A percentile compares a stretch with the other conserved stretches of the same genome.
Conservation (phyloP, 2,888 invertebrate genomes). For the Rotaria socialis region DNA sequence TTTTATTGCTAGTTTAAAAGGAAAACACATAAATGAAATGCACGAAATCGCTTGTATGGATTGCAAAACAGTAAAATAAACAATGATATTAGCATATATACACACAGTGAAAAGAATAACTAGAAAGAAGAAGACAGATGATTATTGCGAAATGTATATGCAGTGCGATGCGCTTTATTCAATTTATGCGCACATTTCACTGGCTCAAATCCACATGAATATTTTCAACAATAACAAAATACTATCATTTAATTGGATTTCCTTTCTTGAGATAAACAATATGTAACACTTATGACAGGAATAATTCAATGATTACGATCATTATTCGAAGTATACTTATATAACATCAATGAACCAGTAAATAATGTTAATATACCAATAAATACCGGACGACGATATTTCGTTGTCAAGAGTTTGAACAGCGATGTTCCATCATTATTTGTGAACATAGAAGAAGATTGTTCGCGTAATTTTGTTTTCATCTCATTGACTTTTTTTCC, state of each 20-base stretch:
- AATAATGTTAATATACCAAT: background rate
- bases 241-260: background rate
- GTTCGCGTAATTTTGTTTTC: background rate
- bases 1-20: too few species aligned
- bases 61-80: too few species aligned
- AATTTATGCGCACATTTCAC: too few species aligned
- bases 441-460: background rate
- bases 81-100: too few species aligned
- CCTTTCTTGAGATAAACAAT: background rate
- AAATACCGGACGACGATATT: slow-evolving; percentile 3
- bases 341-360: background rate
- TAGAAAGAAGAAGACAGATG: too few species aligned
- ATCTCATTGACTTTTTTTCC: slow-evolving; percentile 20
- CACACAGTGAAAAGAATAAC: too few species aligned
- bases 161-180: too few species aligned
- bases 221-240: background rate
- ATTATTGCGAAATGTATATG: too few species aligned
- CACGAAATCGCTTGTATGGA: too few species aligned
- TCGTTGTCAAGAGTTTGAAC: background rate
- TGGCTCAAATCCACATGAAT: background rate
- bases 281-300: background rate
- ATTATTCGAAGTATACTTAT: background rate
- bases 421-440: background rate
- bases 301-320: background rate
- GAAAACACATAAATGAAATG: too few species aligned